Percentiles rank a stretch among this genome's conserved stretches.
Evolutionary conservation across 2,113 vertebrate genomes (phyloP).

Genomic region (Caranx ignobilis): DNA sequence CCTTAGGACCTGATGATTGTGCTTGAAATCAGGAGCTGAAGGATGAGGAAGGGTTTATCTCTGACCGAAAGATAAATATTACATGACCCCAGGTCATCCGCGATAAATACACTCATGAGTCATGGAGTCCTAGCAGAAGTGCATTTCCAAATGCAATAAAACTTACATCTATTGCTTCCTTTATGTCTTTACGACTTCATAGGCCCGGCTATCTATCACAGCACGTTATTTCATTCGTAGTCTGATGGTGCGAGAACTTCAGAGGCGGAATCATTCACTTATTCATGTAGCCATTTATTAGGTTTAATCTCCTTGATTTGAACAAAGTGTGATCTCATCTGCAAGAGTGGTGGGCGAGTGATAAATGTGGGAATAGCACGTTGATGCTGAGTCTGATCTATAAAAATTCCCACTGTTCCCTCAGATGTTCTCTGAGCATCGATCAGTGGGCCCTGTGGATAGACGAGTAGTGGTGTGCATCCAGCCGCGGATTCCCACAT

Average conservation of each 20-base stretch:
- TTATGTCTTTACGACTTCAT: conserved; percentile 55
- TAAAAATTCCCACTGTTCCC: conserved; percentile 32
- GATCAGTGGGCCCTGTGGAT: conserved; percentile 57
- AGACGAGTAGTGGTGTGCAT: conserved; percentile 52
- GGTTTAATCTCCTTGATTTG: conserved; percentile 42
- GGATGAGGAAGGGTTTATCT: conserved; percentile 26
- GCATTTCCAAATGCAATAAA: conserved; percentile 61
- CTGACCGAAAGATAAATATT: conserved; percentile 54
- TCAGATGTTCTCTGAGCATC: conserved; percentile 53
- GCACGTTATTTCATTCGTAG: conserved; percentile 35
- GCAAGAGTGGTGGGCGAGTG: conserved; percentile 14
- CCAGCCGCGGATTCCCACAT: conserved; percentile 55
- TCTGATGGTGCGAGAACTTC: conserved; percentile 9
- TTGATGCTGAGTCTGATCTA: conserved; percentile 8
- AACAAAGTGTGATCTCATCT: conserved; percentile 28
- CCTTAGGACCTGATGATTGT: conserved; percentile 35
- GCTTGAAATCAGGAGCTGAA: conserved; percentile 42
- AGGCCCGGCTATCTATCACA: conserved; percentile 51
- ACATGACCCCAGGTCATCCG: conserved; percentile 47
- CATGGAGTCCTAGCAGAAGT: conserved; percentile 30
- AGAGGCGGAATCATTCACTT: conserved; percentile 51
- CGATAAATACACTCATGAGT: conserved; percentile 40
- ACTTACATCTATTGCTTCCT: conserved; percentile 54
- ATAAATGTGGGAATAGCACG: conserved; percentile 48
- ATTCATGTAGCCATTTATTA: conserved; percentile 47